Evolutionary conservation across 2,113 vertebrate genomes (phyloP).

Genomic region (Nothobranchius furzeri): DNA sequence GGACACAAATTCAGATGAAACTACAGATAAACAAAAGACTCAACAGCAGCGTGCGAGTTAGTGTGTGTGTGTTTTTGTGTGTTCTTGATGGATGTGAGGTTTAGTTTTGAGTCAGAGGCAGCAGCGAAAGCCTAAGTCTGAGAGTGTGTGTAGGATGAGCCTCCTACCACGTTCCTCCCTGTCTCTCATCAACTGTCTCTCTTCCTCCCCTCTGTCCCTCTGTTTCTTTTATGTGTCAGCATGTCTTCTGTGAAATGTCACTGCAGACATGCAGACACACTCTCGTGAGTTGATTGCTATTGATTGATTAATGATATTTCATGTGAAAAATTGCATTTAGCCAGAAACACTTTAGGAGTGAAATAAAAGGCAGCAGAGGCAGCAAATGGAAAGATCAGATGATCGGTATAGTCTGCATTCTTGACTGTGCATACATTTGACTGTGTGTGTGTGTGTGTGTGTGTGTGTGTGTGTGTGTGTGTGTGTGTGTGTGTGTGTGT

Average conservation of each 20-base stretch:
- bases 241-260: slow-evolving; percentile 14
- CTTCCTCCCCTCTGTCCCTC: slow-evolving; percentile 49
- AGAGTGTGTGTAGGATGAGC: slow-evolving; percentile 77
- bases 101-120: slow-evolving; percentile 80
- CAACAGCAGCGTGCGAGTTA: slow-evolving; percentile 22
- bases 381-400: slow-evolving; percentile 25
- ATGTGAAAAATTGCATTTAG: not conserved
- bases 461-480: slow-evolving; percentile 38
- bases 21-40: slow-evolving; percentile 51
- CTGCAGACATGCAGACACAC: slow-evolving; percentile 1
- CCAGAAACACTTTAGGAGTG: not conserved
- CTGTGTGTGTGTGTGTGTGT: slow-evolving; percentile 31
- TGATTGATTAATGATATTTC: not conserved
- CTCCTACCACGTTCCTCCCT: slow-evolving; percentile 59
- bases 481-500: slow-evolving; percentile 39
- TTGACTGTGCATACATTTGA: slow-evolving; percentile 27
- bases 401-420: slow-evolving; percentile 36
- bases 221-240: slow-evolving; percentile 38
- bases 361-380: slow-evolving; percentile 15
- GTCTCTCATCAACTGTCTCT: slow-evolving; percentile 61
- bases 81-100: slow-evolving; percentile 62
- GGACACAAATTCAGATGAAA: slow-evolving; percentile 49
- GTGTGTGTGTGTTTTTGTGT: slow-evolving; percentile 20
- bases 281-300: slow-evolving; percentile 1
- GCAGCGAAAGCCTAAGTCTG: slow-evolving; percentile 63